A percentile compares a stretch with the other conserved stretches of the same genome.
Conservation (phyloP, 2,888 invertebrate genomes). For the Seira ritae region DNA sequence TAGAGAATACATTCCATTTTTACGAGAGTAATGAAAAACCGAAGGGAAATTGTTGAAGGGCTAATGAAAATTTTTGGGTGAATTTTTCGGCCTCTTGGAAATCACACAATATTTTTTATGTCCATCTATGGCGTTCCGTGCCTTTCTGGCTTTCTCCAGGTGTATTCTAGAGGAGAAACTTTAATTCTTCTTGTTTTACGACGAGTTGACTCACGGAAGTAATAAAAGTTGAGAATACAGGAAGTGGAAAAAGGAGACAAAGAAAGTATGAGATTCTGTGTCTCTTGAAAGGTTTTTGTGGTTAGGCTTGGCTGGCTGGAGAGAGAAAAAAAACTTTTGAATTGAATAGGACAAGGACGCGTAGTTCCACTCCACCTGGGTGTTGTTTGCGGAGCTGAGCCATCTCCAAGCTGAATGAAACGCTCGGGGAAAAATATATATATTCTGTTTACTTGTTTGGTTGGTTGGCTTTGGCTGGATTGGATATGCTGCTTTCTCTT, state of each 20-base stretch:
- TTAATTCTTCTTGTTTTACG: not conserved
- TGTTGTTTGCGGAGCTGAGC: not conserved
- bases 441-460: too few species aligned
- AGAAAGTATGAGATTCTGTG: not conserved
- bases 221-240: not conserved
- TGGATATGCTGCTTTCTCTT: too few species aligned
- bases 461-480: too few species aligned
- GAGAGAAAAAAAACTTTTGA: too few species aligned
- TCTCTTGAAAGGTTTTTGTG: too few species aligned
- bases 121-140: too few species aligned
- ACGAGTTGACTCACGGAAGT: not conserved
- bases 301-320: too few species aligned
- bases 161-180: not conserved
- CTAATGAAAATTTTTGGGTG: not conserved
- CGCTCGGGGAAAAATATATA: too few species aligned
- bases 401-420: too few species aligned
- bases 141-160: not conserved
- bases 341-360: too few species aligned
- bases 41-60: not conserved
- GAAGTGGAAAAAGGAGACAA: not conserved
- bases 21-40: conserved; percentile 33
- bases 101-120: not conserved
- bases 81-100: not conserved
- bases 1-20: too few species aligned
- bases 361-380: conserved; percentile 5